Conservation (phyloP, 1,140 invertebrate species). For the Orchesella cincta region DNA sequence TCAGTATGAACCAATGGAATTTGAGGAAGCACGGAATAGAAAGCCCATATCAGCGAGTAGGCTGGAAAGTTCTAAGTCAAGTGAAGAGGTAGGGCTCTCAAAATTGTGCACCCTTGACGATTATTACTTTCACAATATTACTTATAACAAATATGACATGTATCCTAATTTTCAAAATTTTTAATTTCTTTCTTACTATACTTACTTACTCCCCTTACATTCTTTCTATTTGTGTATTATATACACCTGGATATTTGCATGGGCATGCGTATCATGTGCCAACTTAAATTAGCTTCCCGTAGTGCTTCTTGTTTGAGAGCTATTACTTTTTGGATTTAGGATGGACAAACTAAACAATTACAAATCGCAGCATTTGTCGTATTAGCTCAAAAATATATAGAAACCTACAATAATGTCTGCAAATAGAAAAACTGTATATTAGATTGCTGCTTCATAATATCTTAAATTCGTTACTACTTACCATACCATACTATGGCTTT, state of each 20-base stretch:
- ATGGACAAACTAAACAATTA: no score
- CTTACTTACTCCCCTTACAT: background rate
- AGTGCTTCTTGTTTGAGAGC: no score
- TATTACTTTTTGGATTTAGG: no score
- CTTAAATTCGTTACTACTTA: no score
- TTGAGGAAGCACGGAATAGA: conserved; percentile 37
- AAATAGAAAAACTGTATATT: no score
- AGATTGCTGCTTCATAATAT: no score
- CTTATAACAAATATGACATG: background rate
- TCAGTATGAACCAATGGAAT: conserved; percentile 30
- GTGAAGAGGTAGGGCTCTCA: conserved; percentile 34
- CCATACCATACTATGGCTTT: no score
- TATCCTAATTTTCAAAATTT: conserved; percentile 18
- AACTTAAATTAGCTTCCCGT: no score
- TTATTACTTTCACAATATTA: background rate
- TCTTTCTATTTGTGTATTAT: background rate
- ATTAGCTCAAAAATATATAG: no score
- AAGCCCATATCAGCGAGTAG: conserved; percentile 28
- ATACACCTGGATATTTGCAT: background rate
- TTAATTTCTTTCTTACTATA: conserved; percentile 7
- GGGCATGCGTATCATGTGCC: no score
- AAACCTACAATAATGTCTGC: no score
- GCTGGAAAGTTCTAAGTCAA: conserved; percentile 32
- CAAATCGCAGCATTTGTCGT: no score
- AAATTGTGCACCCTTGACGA: background rate